These are phyloP conservation scores for Oriolus oriolus DNA, from an alignment of 2,113 vertebrate species.

Conservation along the genomic window DNA sequence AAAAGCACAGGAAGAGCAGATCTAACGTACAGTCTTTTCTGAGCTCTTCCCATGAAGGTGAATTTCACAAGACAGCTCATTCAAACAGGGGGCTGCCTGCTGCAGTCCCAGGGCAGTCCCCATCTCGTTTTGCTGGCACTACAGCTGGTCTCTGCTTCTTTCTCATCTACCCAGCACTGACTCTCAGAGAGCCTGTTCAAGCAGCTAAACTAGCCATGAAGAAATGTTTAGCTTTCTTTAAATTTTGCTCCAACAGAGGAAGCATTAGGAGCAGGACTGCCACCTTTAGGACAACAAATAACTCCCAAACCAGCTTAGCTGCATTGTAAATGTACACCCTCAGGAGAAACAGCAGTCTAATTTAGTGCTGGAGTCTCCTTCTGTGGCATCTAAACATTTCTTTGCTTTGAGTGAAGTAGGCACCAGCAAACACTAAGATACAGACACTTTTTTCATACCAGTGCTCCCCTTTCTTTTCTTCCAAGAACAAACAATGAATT, in stretches of 20 bases:
- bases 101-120: not conserved
- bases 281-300: not conserved
- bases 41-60: not conserved
- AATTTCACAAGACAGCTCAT: not conserved
- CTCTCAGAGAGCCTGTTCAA: not conserved
- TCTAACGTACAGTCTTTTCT: not conserved
- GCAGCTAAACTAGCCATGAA: not conserved
- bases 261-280: not conserved
- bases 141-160: not conserved
- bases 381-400: not conserved
- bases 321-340: not conserved
- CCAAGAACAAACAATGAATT: not conserved
- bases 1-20: not conserved
- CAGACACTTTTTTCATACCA: not conserved
- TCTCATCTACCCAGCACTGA: not conserved
- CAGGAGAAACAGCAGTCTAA: not conserved
- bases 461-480: not conserved
- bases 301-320: not conserved
- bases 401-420: not conserved
- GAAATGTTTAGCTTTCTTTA: not conserved
- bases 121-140: not conserved
- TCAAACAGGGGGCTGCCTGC: not conserved
- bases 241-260: not conserved
- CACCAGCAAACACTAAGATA: not conserved
- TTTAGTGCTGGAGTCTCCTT: not conserved